A percentile compares a stretch with the other conserved stretches of the same genome.
phyloP scores from a whole-genome alignment of 2,888 invertebrate genomes.

The Sinohyriopsis cumingii region DNA sequence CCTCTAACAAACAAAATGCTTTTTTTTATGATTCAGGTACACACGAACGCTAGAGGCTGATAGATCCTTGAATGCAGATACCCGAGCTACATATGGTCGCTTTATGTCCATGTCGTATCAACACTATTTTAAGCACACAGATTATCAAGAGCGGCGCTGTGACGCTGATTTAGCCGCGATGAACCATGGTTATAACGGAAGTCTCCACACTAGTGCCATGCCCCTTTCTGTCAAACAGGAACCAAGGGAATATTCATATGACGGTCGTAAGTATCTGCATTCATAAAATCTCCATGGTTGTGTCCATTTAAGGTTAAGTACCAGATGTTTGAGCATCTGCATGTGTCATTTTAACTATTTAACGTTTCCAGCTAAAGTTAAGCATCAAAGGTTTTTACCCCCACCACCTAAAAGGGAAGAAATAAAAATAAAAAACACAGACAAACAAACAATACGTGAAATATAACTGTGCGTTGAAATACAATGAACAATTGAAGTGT shows the following conservation, averaged over 20 bases:
- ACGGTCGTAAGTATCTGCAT: slow-evolving; percentile 32
- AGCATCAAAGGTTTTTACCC: no score
- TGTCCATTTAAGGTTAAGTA: no score
- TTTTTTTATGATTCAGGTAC: slow-evolving; percentile 16
- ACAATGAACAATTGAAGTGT: no score
- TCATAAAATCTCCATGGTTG: not conserved
- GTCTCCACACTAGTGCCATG: slow-evolving; percentile 34
- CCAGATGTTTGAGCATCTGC: no score
- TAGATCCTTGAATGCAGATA: slow-evolving; percentile 31
- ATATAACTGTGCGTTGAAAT: no score
- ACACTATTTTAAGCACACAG: slow-evolving; percentile 46
- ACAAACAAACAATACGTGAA: no score
- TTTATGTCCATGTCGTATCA: slow-evolving; percentile 47
- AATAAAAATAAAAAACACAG: no score
- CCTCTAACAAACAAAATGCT: no score
- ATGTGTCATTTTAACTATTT: no score
- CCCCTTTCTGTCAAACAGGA: slow-evolving; percentile 56
- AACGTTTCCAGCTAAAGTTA: no score
- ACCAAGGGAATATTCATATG: slow-evolving; percentile 53
- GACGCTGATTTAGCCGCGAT: slow-evolving; percentile 37
- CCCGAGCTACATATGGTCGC: slow-evolving; percentile 41
- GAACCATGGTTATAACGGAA: slow-evolving; percentile 44
- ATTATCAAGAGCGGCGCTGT: slow-evolving; percentile 48
- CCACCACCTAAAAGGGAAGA: no score
- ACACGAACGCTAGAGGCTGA: slow-evolving; percentile 22